Evolutionary conservation across 1,140 invertebrate genomes (phyloP), one percentile per base, ranked within the genome.

Genomic region (Euura lappo): DNA sequence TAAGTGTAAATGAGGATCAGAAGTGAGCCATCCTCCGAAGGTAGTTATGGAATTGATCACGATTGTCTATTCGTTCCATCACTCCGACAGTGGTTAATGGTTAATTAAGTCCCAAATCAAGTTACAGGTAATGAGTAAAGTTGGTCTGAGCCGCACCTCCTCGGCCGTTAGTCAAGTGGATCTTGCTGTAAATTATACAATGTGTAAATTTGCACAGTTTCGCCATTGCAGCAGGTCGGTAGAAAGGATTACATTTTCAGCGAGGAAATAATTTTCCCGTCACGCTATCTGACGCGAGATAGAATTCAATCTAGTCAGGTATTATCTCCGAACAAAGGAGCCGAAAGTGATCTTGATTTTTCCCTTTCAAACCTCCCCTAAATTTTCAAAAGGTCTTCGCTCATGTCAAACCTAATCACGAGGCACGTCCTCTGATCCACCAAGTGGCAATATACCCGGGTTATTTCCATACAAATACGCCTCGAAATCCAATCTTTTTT

Each of bases 81-180:
- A 44, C 28, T 80, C 77, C 79, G 81, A 81, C 79, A 79, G 74
- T 80, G 76, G 79, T 84, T 84, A 83, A 85, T 82, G 79, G 82
- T 84, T 85, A 84, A 85, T 85, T 81, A 81, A 84, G 82, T 84
- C 84, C 80, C 80, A 82, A 85, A 85, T 85, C 81, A 83, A 85
- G 84, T 85, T 85, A 83, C 81, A 80, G 79, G 77, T 85, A 85
- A 85, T 84, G 82, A 83, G 83, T 79, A 85, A 85, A 85, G 83
- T 85, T 84, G 79, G 79, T 74, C 77, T 79, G 80, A 77, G 79
- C 78, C 80, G 78, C 81, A 80, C 79, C 79, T 77, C 78, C 78
- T 81, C 76, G 79, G 13, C 51, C 75, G 79, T 81, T 77, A 80
- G 77, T 79, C 79, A 78, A 81, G 80, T 77, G 77, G 82, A 80